These are phyloP conservation scores for Leptopilina drosophilae DNA, from an alignment of 2,888 invertebrate genomes.

Conservation along the genomic window DNA sequence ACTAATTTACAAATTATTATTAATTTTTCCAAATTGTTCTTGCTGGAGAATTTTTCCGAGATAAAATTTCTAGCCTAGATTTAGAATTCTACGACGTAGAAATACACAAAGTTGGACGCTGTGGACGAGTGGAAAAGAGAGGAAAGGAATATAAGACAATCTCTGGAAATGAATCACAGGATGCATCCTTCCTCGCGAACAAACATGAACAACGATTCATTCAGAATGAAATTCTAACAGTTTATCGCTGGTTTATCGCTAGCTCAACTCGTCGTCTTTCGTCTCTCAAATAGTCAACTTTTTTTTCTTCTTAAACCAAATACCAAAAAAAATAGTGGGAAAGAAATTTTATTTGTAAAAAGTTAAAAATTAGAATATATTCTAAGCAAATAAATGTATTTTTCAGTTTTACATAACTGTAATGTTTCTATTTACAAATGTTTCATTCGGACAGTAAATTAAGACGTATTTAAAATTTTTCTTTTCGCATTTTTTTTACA, in stretches of 20 bases:
- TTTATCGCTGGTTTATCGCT: constrained; percentile 66
- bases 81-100: constrained; percentile 24
- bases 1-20: too few species aligned
- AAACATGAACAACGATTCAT: constrained; percentile 71
- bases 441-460: constrained; percentile 10
- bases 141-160: constrained; percentile 41
- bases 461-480: constrained; percentile 10
- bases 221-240: constrained; percentile 69
- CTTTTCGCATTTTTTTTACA: too few species aligned
- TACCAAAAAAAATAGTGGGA: constrained; percentile 48
- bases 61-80: constrained; percentile 23
- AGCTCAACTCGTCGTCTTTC: constrained; percentile 48
- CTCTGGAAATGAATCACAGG: constrained; percentile 52
- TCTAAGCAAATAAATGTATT: constrained; percentile 50
- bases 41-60: not conserved
- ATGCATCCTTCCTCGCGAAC: constrained; percentile 70
- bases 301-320: constrained; percentile 36
- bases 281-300: constrained; percentile 53
- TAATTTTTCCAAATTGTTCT: too few species aligned
- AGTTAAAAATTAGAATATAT: constrained; percentile 40
- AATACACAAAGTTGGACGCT: constrained; percentile 29
- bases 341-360: constrained; percentile 36
- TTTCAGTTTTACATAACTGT: constrained; percentile 53
- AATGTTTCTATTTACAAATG: constrained; percentile 57
- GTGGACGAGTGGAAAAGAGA: constrained; percentile 38